phyloP scores from a whole-genome alignment of 2,888 invertebrate genomes.

The Hemistola chrysoprasaria region DNA sequence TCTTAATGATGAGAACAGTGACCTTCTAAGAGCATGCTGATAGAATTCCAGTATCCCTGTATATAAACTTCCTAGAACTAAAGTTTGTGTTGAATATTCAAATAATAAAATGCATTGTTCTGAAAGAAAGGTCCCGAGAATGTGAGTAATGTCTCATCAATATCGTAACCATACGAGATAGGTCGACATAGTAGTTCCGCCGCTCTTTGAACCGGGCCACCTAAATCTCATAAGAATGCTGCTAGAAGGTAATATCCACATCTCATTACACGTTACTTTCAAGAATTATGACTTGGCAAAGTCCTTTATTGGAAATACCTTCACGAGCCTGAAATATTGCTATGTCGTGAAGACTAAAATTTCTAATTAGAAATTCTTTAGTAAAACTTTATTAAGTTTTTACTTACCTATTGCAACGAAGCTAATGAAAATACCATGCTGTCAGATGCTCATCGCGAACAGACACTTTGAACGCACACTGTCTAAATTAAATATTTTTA shows the following conservation, averaged over 20 bases:
- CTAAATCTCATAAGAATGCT: slow-evolving; percentile 73
- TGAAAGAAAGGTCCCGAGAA: slow-evolving; percentile 2
- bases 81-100: too few relatives aligned
- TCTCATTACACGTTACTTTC: slow-evolving; percentile 81
- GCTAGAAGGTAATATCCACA: slow-evolving; percentile 67
- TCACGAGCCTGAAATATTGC: slow-evolving; percentile 80
- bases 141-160: slow-evolving; percentile 20
- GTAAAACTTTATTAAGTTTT: slow-evolving; percentile 80
- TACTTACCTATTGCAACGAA: slow-evolving; percentile 66
- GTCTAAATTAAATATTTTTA: slow-evolving; percentile 42
- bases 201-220: slow-evolving; percentile 46
- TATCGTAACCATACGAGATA: slow-evolving; percentile 24
- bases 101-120: too few relatives aligned
- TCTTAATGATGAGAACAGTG: too few relatives aligned
- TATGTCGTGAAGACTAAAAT: slow-evolving; percentile 80
- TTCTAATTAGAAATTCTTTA: slow-evolving; percentile 81
- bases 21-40: too few relatives aligned
- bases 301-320: slow-evolving; percentile 83
- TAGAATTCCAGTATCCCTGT: too few relatives aligned
- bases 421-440: slow-evolving; percentile 76
- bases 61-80: too few relatives aligned
- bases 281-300: slow-evolving; percentile 82
- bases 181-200: slow-evolving; percentile 30
- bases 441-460: slow-evolving; percentile 49
- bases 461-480: slow-evolving; percentile 24